phyloP scores from a whole-genome alignment of 2,797 vertebrate genomes.

The Zalophus californianus region DNA sequence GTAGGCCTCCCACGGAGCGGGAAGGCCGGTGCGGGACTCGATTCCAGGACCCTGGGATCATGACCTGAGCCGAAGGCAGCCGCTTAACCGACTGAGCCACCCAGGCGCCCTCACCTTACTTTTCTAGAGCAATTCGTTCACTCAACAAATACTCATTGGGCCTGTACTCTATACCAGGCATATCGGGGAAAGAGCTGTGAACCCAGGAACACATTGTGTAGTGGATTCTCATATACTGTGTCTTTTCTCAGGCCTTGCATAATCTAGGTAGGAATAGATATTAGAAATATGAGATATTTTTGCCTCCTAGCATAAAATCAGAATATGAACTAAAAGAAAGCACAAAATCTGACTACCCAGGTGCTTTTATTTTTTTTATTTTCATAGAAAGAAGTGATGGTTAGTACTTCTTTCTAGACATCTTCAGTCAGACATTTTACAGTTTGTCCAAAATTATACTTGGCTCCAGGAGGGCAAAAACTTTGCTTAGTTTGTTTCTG shows the following conservation, averaged over 20 bases:
- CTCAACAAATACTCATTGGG: not conserved
- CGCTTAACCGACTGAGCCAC: too few species aligned
- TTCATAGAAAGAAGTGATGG: not conserved
- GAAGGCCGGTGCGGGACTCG: too few species aligned
- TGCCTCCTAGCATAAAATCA: not conserved
- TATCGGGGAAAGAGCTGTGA: not conserved
- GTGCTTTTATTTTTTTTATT: not conserved
- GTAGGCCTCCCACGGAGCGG: too few species aligned
- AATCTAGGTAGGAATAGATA: not conserved
- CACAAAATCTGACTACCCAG: not conserved
- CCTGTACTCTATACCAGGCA: not conserved
- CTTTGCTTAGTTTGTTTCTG: constrained; percentile 8
- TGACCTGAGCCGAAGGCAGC: too few species aligned
- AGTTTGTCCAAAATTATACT: not conserved
- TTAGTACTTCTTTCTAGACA: not conserved
- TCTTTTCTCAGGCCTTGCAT: not conserved
- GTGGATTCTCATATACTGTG: not conserved
- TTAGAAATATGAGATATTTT: not conserved
- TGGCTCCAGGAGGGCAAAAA: not conserved
- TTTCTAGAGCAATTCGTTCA: not conserved
- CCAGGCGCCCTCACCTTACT: not conserved
- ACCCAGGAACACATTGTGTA: not conserved
- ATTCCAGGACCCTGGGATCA: too few species aligned
- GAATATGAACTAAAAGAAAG: not conserved
- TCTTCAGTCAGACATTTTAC: not conserved